A percentile compares a stretch with the other conserved stretches of the same genome.
These are phyloP conservation scores for Holocentrus rufus DNA, from an alignment of 2,797 vertebrate genomes.

Conservation along the genomic window DNA sequence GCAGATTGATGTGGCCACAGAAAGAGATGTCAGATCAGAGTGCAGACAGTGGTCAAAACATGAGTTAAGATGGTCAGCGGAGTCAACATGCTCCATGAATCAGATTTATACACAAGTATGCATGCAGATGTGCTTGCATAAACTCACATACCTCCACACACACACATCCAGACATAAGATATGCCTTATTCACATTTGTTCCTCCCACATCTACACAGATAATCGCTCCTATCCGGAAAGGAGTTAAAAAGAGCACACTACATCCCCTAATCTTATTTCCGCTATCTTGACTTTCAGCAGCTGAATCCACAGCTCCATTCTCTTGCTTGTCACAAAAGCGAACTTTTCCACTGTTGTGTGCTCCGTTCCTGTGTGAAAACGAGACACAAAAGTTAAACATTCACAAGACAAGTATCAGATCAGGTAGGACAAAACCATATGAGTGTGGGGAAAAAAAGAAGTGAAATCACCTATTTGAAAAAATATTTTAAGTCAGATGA, in stretches of 20 bases:
- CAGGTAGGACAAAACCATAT: no score
- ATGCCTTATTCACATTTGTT: slow-evolving; percentile 36
- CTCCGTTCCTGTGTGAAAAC: background rate
- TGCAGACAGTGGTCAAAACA: no score
- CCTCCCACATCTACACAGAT: slow-evolving; percentile 49
- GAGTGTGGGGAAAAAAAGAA: no score
- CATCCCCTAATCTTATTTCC: slow-evolving; percentile 49
- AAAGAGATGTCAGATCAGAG: slow-evolving; percentile 15
- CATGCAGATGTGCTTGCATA: background rate
- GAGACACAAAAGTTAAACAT: no score
- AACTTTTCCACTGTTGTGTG: background rate
- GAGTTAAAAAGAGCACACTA: slow-evolving; percentile 13
- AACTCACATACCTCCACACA: background rate
- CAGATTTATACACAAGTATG: slow-evolving; percentile 26
- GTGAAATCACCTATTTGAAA: background rate
- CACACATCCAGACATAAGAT: slow-evolving; percentile 25
- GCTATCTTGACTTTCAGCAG: slow-evolving; percentile 36
- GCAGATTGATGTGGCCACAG: slow-evolving; percentile 4
- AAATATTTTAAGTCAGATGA: background rate
- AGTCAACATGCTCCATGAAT: slow-evolving; percentile 17
- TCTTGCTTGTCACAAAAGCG: background rate
- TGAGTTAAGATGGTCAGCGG: background rate
- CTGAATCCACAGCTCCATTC: slow-evolving; percentile 23
- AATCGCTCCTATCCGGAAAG: slow-evolving; percentile 39
- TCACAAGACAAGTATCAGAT: no score